Evolutionary conservation across 2,797 vertebrate species (phyloP).

Genomic region (Lithobates sylvaticus): DNA sequence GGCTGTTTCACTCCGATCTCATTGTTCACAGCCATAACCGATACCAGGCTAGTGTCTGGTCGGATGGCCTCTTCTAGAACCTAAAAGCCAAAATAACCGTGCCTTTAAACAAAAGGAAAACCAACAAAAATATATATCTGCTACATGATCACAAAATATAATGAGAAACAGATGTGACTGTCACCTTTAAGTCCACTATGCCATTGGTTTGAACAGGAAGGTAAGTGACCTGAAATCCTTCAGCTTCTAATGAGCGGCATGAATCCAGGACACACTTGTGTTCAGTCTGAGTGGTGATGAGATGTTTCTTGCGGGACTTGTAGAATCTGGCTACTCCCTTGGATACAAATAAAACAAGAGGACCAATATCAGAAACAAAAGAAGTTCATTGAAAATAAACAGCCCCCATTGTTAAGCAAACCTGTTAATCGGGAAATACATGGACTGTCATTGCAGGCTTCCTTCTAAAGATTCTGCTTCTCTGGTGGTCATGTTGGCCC

Average conservation of each 20-base stretch:
- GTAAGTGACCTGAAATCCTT: slow-evolving; percentile 92
- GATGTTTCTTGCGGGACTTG: slow-evolving; percentile 88
- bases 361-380: neutral
- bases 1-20: slow-evolving; percentile 96
- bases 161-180: slow-evolving; percentile 3
- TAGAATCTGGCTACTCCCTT: slow-evolving; percentile 96
- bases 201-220: slow-evolving; percentile 90
- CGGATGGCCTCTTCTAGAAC: slow-evolving; percentile 83
- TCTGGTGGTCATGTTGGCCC: too few relatives aligned
- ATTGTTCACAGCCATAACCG: slow-evolving; percentile 95
- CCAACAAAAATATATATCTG: slow-evolving; percentile 1
- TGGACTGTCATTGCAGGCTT: too few relatives aligned
- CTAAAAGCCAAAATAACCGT: slow-evolving; percentile 61
- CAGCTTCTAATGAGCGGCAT: slow-evolving; percentile 90
- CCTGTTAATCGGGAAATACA: too few relatives aligned
- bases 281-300: slow-evolving; percentile 95
- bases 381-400: too few relatives aligned
- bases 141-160: neutral
- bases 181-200: slow-evolving; percentile 89
- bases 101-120: slow-evolving; percentile 27
- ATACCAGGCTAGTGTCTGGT: slow-evolving; percentile 91
- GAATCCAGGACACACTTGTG: slow-evolving; percentile 99
- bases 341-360: slow-evolving; percentile 31
- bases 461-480: too few relatives aligned
- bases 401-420: too few relatives aligned